phyloP scores from a whole-genome alignment of 2,113 vertebrate genomes.

The Mohoua ochrocephala region DNA sequence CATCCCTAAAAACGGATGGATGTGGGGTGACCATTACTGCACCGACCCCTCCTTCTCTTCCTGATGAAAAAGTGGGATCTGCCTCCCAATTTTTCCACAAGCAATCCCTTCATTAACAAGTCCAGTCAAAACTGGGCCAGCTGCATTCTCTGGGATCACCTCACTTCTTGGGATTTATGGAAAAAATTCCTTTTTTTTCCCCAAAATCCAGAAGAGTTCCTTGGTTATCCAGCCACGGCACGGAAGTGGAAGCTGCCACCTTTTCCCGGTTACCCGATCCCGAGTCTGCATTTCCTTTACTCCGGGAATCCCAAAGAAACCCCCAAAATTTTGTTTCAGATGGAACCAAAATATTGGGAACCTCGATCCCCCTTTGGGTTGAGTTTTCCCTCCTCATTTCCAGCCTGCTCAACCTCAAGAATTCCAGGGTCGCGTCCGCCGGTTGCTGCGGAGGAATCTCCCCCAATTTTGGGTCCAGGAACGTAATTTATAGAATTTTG shows the following conservation, averaged over 20 bases:
- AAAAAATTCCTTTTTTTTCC: not conserved
- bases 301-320: not conserved
- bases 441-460: not conserved
- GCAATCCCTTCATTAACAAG: not conserved
- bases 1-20: not conserved
- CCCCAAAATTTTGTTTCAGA: not conserved
- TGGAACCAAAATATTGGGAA: not conserved
- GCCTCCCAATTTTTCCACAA: not conserved
- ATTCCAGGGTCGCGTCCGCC: not conserved
- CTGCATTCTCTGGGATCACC: not conserved
- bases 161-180: not conserved
- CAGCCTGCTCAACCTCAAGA: not conserved
- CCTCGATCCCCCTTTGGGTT: fast-evolving
- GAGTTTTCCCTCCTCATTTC: not conserved
- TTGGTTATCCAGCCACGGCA: not conserved
- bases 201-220: not conserved
- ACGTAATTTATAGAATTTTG: not conserved
- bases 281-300: not conserved
- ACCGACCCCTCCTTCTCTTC: not conserved
- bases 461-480: not conserved
- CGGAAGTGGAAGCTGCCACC: not conserved
- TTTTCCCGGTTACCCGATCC: not conserved
- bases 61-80: not conserved
- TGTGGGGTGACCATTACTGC: too few relatives aligned
- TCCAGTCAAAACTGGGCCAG: not conserved